phyloP scores from a whole-genome alignment of 1,140 invertebrate species.

The Drosophila parabipectinata region DNA sequence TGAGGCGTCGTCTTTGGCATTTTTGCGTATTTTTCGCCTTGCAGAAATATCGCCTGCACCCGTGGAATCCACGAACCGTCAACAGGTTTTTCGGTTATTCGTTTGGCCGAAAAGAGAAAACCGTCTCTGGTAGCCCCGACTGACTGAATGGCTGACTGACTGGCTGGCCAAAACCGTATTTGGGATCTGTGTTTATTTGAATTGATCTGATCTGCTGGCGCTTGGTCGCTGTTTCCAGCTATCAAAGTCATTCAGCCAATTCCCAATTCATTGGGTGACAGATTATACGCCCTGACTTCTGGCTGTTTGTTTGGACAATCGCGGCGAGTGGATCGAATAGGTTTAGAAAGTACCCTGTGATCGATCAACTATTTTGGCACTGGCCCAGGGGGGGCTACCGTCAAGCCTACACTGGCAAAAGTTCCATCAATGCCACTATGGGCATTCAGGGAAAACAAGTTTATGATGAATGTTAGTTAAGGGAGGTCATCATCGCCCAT shows the following conservation, averaged over 20 bases:
- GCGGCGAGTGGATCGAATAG: slow-evolving; percentile 14
- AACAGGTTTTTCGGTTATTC: slow-evolving; percentile 44
- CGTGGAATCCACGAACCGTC: slow-evolving; percentile 24
- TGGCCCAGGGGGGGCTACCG: slow-evolving; percentile 2
- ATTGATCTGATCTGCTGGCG: slow-evolving; percentile 54
- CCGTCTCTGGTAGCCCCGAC: slow-evolving; percentile 41
- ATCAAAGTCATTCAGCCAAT: slow-evolving; percentile 71
- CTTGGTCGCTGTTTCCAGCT: slow-evolving; percentile 51
- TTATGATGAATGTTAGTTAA: not conserved
- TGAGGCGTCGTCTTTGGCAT: slow-evolving; percentile 36
- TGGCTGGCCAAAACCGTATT: slow-evolving; percentile 16
- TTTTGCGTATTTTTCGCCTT: slow-evolving; percentile 47
- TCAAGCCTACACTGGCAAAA: not conserved
- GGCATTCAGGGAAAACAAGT: not conserved
- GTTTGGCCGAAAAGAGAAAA: slow-evolving; percentile 50
- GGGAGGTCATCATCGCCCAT: not conserved
- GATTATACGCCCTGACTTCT: slow-evolving; percentile 68
- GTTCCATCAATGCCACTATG: not conserved
- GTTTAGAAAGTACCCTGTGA: slow-evolving; percentile 67
- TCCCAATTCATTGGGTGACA: slow-evolving; percentile 73
- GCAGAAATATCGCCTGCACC: slow-evolving; percentile 59
- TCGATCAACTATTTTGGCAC: slow-evolving; percentile 70
- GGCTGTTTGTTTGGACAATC: slow-evolving; percentile 40
- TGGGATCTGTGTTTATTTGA: slow-evolving; percentile 51
- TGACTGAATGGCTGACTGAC: not conserved